phyloP scores from a whole-genome alignment of 2,888 invertebrate genomes.

The Macrosoma leucophasiata region DNA sequence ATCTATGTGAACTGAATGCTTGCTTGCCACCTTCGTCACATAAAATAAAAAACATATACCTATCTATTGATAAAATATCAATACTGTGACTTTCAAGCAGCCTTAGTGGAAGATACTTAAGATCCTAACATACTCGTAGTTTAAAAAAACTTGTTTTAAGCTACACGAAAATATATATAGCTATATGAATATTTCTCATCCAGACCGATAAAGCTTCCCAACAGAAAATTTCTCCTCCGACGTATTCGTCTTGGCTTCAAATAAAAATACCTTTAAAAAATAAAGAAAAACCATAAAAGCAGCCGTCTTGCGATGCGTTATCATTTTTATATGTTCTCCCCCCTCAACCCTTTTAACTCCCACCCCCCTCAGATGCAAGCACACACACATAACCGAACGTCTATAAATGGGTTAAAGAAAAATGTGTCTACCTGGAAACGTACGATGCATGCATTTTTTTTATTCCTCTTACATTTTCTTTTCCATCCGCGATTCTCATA shows the following conservation, averaged over 20 bases:
- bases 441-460: constrained; percentile 72
- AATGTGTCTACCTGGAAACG: constrained; percentile 76
- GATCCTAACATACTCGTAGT: too few relatives aligned
- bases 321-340: constrained; percentile 72
- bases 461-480: constrained; percentile 72
- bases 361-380: constrained; percentile 46
- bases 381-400: constrained; percentile 49
- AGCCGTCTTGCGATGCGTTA: constrained; percentile 76
- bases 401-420: constrained; percentile 75
- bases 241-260: constrained; percentile 35
- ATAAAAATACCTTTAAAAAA: constrained; percentile 71
- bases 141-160: too few relatives aligned
- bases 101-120: too few relatives aligned
- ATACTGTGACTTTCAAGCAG: too few relatives aligned
- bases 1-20: too few relatives aligned
- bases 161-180: too few relatives aligned
- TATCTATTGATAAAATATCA: too few relatives aligned
- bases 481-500: constrained; percentile 75
- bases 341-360: constrained; percentile 47
- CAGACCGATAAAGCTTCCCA: constrained; percentile 10
- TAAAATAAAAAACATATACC: too few relatives aligned
- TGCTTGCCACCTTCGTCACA: too few relatives aligned
- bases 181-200: too few relatives aligned
- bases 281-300: constrained; percentile 74
- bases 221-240: constrained; percentile 27